Conservation (phyloP, 2,888 invertebrate species). For the Ochropleura plecta region DNA sequence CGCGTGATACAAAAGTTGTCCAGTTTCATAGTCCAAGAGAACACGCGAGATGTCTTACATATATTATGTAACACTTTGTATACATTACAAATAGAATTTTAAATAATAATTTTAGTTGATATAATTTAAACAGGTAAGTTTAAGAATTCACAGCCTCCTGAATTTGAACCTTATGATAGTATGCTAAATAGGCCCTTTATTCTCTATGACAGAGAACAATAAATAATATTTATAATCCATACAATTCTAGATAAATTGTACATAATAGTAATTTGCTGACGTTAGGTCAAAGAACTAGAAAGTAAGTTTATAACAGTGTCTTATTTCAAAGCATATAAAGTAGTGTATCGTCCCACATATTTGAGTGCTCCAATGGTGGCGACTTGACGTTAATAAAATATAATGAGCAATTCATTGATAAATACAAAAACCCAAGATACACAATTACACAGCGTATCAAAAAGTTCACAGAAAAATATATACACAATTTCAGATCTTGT, state of each 20-base stretch:
- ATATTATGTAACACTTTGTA: too few species aligned
- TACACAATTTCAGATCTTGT: background rate
- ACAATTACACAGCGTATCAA: background rate
- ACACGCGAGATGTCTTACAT: too few species aligned
- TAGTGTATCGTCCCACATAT: background rate
- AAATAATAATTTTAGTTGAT: background rate
- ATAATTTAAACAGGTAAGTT: conserved; percentile 1
- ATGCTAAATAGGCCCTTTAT: background rate
- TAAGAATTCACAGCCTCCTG: background rate
- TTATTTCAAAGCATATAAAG: background rate
- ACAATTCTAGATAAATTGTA: background rate
- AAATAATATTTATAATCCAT: background rate
- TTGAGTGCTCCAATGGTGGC: background rate
- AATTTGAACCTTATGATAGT: background rate
- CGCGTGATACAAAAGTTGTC: too few species aligned
- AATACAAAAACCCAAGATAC: background rate
- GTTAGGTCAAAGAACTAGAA: too few species aligned
- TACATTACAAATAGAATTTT: background rate
- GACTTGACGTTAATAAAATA: background rate
- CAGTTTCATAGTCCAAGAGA: too few species aligned
- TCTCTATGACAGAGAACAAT: background rate
- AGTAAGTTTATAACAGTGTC: background rate
- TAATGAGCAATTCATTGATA: background rate
- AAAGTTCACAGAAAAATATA: background rate
- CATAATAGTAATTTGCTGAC: background rate